A percentile compares a stretch with the other conserved stretches of the same genome.
These are phyloP conservation scores for Euplexia lucipara DNA, from an alignment of 2,888 invertebrate species.

Conservation along the genomic window DNA sequence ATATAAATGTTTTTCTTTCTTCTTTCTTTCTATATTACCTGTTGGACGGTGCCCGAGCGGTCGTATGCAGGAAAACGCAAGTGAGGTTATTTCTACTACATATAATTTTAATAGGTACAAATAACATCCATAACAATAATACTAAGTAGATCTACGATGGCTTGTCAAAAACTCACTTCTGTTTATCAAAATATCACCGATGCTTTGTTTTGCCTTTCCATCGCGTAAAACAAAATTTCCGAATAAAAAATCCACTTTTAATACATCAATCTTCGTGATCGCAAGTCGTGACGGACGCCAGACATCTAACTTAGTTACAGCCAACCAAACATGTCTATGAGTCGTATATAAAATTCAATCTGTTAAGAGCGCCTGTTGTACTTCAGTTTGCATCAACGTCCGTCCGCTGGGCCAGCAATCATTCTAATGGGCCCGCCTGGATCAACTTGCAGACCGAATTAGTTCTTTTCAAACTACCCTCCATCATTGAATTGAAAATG, in stretches of 20 bases:
- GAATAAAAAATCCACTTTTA: background rate
- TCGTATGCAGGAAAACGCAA: background rate
- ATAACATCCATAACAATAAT: constrained; percentile 1
- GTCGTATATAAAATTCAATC: constrained; percentile 83
- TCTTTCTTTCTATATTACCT: no score
- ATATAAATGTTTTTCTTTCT: no score
- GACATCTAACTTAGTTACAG: constrained; percentile 46
- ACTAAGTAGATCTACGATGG: background rate
- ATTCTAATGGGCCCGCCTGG: constrained; percentile 84
- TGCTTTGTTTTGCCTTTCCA: background rate
- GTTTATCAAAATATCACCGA: background rate
- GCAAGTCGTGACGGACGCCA: constrained; percentile 28
- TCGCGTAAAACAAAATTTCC: background rate
- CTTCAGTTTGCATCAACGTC: constrained; percentile 77
- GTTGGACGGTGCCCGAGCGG: no score
- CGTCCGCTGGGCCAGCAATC: constrained; percentile 82
- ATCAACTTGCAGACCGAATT: constrained; percentile 84
- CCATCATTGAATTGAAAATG: constrained; percentile 86
- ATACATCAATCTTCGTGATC: background rate
- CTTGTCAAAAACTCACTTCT: background rate
- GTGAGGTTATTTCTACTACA: background rate
- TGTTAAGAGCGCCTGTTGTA: constrained; percentile 83
- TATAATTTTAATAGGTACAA: background rate
- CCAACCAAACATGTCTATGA: constrained; percentile 60
- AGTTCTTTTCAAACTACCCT: constrained; percentile 86